These are phyloP conservation scores for Mormyrus proboscirostris DNA, from an alignment of 2,797 vertebrate species.

Conservation along the genomic window DNA sequence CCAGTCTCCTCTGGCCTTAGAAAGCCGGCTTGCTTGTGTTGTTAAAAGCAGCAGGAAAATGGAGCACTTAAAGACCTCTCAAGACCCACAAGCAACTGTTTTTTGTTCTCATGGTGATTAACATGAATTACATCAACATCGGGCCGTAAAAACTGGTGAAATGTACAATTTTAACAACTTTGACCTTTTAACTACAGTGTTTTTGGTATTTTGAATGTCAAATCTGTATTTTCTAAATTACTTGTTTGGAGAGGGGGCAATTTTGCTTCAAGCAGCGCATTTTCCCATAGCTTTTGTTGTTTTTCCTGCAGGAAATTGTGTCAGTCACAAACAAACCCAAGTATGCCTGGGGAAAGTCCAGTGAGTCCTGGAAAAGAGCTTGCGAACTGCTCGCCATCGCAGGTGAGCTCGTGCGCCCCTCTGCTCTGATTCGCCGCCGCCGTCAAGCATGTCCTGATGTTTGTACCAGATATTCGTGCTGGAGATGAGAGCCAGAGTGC, in stretches of 20 bases:
- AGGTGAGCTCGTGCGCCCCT: conserved; percentile 45
- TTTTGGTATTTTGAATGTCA: neutral
- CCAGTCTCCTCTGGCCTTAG: neutral
- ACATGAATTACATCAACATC: neutral
- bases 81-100: neutral
- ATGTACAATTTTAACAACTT: neutral
- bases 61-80: neutral
- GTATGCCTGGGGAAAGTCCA: conserved; percentile 55
- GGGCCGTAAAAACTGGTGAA: neutral
- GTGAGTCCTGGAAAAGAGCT: conserved; percentile 78
- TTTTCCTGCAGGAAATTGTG: conserved; percentile 71
- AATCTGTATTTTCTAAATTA: neutral
- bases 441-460: neutral
- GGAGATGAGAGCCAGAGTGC: neutral
- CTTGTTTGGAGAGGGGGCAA: neutral
- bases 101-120: neutral
- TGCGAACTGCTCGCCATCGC: conserved; percentile 69
- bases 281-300: neutral
- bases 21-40: neutral
- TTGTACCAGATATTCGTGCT: neutral
- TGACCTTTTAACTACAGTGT: neutral
- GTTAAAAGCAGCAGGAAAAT: neutral
- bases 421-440: neutral
- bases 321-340: conserved; percentile 61
- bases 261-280: neutral